A percentile compares a stretch with the other conserved stretches of the same genome.
Conservation (phyloP, 2,888 invertebrate species). For the Hipparchia sbordonii region DNA sequence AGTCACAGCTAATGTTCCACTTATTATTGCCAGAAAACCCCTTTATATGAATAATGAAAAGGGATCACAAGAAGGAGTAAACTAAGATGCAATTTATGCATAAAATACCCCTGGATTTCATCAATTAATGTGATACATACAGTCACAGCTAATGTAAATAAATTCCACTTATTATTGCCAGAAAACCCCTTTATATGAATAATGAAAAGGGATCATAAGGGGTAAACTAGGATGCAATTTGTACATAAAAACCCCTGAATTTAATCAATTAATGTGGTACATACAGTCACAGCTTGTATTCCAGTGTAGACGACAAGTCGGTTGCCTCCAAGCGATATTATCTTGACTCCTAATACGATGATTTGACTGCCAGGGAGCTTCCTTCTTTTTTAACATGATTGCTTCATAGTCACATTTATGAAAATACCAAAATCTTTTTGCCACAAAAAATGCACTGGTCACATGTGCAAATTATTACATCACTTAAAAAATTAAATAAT, state of each 20-base stretch:
- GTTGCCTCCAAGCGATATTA: slow-evolving; percentile 65
- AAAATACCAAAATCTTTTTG: neutral
- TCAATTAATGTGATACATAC: slow-evolving; percentile 55
- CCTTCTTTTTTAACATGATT: slow-evolving; percentile 75
- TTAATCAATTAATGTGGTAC: slow-evolving; percentile 44
- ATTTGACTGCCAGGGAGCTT: slow-evolving; percentile 72
- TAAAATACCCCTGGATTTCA: slow-evolving; percentile 1
- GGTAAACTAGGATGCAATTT: neutral
- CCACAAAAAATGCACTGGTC: neutral
- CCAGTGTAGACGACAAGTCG: slow-evolving; percentile 71
- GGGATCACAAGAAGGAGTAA: neutral
- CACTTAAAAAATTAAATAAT: neutral
- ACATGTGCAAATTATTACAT: neutral
- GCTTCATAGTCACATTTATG: neutral
- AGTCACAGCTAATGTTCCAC: slow-evolving; percentile 69
- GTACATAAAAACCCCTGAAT: slow-evolving; percentile 1
- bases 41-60: no score
- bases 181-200: no score
- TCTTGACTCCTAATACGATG: slow-evolving; percentile 69
- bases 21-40: no score
- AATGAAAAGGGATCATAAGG: no score
- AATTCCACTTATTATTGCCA: slow-evolving; percentile 54
- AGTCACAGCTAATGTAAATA: slow-evolving; percentile 68
- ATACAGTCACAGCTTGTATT: slow-evolving; percentile 73
- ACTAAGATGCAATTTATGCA: slow-evolving; percentile 7